phyloP scores from a whole-genome alignment of 2,797 vertebrate genomes.

The Heliangelus exortis region DNA sequence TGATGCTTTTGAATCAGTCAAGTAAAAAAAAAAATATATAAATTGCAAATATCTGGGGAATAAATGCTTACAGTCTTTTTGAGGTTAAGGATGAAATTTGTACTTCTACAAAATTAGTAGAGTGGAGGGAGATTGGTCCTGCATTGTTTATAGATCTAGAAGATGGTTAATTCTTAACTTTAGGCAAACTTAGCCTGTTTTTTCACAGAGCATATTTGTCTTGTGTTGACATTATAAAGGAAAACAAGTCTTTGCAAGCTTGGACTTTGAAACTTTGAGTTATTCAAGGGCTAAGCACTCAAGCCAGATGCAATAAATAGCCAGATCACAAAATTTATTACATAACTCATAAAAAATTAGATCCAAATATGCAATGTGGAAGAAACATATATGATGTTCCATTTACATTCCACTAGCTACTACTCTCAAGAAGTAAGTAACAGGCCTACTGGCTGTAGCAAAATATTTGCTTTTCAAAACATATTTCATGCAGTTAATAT shows the following conservation, averaged over 20 bases:
- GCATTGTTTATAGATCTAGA: not conserved
- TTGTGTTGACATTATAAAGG: not conserved
- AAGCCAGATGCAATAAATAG: not conserved
- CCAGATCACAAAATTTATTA: conserved; percentile 18
- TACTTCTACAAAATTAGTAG: not conserved
- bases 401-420: not conserved
- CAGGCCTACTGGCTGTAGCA: not conserved
- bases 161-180: conserved; percentile 38
- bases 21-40: not conserved
- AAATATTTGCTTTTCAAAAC: conserved; percentile 10
- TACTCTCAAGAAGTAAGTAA: not conserved
- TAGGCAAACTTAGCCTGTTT: not conserved
- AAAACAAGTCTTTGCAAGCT: not conserved
- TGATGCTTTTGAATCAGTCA: not conserved
- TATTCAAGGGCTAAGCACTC: not conserved
- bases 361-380: conserved; percentile 17
- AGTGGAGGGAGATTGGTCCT: not conserved
- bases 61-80: not conserved
- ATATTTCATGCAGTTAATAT: not conserved
- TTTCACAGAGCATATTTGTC: not conserved
- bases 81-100: not conserved
- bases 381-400: conserved; percentile 29
- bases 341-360: not conserved
- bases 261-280: conserved; percentile 18
- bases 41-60: not conserved